Conservation (phyloP, 2,888 invertebrate genomes). For the Ctenicera cuprea region DNA sequence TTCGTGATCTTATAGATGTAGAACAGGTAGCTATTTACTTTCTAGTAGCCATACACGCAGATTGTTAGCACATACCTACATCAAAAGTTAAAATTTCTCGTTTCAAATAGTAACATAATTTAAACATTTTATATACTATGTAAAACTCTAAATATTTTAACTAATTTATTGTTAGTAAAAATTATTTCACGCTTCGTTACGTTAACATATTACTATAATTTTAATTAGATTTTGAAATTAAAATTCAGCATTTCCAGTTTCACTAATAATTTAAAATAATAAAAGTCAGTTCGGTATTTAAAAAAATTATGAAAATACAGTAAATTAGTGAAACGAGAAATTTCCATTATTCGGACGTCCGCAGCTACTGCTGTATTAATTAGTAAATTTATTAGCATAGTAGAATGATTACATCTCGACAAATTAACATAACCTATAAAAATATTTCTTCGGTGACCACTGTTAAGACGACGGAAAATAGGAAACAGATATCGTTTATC, state of each 20-base stretch:
- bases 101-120: background rate
- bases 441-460: conserved; percentile 36
- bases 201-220: no score
- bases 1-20: conserved; percentile 16
- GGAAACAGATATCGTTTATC: conserved; percentile 56
- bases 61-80: background rate
- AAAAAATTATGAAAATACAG: conserved; percentile 4
- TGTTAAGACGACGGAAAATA: conserved; percentile 52
- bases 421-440: conserved; percentile 48
- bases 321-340: conserved; percentile 30
- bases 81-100: background rate
- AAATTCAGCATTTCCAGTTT: conserved; percentile 2
- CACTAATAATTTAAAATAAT: conserved; percentile 11
- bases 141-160: background rate
- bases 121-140: background rate
- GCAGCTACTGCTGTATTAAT: conserved; percentile 33
- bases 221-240: conserved; percentile 24
- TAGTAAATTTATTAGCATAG: conserved; percentile 40
- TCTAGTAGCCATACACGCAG: conserved; percentile 10
- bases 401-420: conserved; percentile 31
- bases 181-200: no score
- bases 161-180: background rate
- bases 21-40: conserved; percentile 28
- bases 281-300: conserved; percentile 1
- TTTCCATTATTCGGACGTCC: conserved; percentile 28